A percentile compares a stretch with the other conserved stretches of the same genome.
phyloP scores from a whole-genome alignment of 1,140 invertebrate species.

The Manduca sexta region DNA sequence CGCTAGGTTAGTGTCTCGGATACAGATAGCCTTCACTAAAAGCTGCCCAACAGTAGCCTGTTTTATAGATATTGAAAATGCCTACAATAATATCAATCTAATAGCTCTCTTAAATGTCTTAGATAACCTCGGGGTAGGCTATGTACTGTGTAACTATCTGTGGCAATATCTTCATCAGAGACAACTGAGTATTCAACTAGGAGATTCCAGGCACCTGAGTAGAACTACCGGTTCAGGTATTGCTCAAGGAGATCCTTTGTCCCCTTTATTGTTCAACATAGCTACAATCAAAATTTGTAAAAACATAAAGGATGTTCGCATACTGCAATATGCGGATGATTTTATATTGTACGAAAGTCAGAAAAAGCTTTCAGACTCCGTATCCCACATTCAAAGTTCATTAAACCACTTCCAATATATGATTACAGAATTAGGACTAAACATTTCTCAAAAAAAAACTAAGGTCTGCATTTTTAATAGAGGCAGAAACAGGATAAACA shows the following conservation, averaged over 20 bases:
- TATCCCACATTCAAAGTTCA: too few species aligned
- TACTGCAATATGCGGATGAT: too few species aligned
- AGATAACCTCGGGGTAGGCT: conserved; percentile 4
- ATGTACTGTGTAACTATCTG: conserved; percentile 9
- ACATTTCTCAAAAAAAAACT: conserved; percentile 15
- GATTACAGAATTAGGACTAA: conserved; percentile 6
- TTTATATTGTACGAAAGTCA: too few species aligned
- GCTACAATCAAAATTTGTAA: too few species aligned
- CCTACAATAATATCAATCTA: too few species aligned
- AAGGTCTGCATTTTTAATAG: conserved; percentile 7
- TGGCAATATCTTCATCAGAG: conserved; percentile 1
- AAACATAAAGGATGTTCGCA: too few species aligned
- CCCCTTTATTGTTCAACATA: too few species aligned
- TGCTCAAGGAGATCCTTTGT: not conserved
- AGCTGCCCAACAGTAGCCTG: not conserved
- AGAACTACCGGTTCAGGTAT: not conserved
- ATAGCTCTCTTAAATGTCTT: conserved; percentile 1
- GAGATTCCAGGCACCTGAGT: not conserved
- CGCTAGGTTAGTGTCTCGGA: not conserved
- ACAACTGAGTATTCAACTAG: not conserved
- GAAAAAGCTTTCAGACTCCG: too few species aligned
- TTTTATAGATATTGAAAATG: too few species aligned
- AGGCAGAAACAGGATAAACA: too few species aligned
- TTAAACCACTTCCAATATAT: not conserved
- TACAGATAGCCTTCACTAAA: conserved; percentile 3